Conservation (phyloP, 2,888 invertebrate genomes). For the Drosophila diplacantha region DNA sequence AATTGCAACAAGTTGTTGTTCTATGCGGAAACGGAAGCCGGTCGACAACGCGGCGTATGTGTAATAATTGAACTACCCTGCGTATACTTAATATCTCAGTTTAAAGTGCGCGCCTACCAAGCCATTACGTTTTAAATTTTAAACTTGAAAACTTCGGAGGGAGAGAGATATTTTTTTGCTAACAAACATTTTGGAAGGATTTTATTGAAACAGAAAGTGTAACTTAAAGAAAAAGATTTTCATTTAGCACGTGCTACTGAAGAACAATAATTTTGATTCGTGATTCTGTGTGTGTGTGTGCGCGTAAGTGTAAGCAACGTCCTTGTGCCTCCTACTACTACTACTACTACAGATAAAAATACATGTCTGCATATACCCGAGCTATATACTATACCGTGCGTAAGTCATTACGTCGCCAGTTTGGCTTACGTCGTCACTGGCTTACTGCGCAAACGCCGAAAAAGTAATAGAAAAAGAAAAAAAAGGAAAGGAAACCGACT, state of each 20-base stretch:
- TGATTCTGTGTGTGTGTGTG: conserved; percentile 8
- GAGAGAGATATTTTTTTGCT: conserved; percentile 17
- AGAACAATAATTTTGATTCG: conserved; percentile 6
- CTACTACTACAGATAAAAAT: conserved; percentile 27
- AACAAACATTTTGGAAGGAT: conserved; percentile 17
- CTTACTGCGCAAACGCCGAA: conserved; percentile 58
- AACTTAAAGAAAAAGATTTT: conserved; percentile 2
- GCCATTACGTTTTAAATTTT: conserved; percentile 27
- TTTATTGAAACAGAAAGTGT: conserved; percentile 5
- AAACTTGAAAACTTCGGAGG: background rate
- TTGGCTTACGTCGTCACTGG: conserved; percentile 54
- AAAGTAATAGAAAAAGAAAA: conserved; percentile 4
- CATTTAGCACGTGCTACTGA: conserved; percentile 19
- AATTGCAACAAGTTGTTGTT: conserved; percentile 66
- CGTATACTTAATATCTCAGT: conserved; percentile 10
- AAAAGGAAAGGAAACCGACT: conserved; percentile 2
- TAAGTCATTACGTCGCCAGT: conserved; percentile 67
- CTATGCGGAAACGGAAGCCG: conserved; percentile 67
- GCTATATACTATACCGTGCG: conserved; percentile 55
- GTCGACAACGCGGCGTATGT: conserved; percentile 62
- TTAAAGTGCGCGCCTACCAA: conserved; percentile 1
- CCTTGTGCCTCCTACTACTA: conserved; percentile 56
- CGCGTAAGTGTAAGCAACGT: conserved; percentile 53
- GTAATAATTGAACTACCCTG: conserved; percentile 41
- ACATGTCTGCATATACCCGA: conserved; percentile 18